Conservation (phyloP, 2,888 invertebrate species). For the Athalia cordata region DNA sequence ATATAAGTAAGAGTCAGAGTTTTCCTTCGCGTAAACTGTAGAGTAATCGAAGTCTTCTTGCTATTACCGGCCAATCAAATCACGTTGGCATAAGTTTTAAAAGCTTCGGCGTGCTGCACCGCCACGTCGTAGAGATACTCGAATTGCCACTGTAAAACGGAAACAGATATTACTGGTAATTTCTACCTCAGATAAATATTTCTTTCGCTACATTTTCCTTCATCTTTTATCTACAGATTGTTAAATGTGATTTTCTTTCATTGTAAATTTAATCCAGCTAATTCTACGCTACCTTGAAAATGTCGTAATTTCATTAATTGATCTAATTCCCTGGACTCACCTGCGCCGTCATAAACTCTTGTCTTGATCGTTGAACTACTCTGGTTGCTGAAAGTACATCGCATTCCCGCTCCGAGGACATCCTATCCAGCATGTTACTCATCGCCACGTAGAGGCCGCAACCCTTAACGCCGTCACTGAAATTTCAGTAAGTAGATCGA, state of each 20-base stretch:
- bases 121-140: conserved; percentile 70
- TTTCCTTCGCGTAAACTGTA: too few relatives aligned
- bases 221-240: background rate
- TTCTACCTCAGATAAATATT: background rate
- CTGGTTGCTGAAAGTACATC: conserved; percentile 74
- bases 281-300: background rate
- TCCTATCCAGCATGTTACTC: conserved; percentile 74
- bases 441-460: conserved; percentile 74
- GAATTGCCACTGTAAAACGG: conserved; percentile 67
- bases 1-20: too few relatives aligned
- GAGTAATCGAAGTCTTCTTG: too few relatives aligned
- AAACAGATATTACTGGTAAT: background rate
- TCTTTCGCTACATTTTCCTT: background rate
- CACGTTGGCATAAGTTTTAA: conserved; percentile 70
- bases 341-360: conserved; percentile 68
- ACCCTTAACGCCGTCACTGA: conserved; percentile 74
- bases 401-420: conserved; percentile 74
- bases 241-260: too few relatives aligned
- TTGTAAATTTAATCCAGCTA: background rate
- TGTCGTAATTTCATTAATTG: background rate
- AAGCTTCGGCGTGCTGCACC: conserved; percentile 63
- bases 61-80: background rate
- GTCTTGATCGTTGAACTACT: conserved; percentile 71
- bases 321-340: conserved; percentile 57
- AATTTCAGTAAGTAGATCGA: conserved; percentile 47